Evolutionary conservation across 2,797 vertebrate species (phyloP), one percentile per base, ranked within the genome.

Genomic region (Etheostoma perlongum): DNA sequence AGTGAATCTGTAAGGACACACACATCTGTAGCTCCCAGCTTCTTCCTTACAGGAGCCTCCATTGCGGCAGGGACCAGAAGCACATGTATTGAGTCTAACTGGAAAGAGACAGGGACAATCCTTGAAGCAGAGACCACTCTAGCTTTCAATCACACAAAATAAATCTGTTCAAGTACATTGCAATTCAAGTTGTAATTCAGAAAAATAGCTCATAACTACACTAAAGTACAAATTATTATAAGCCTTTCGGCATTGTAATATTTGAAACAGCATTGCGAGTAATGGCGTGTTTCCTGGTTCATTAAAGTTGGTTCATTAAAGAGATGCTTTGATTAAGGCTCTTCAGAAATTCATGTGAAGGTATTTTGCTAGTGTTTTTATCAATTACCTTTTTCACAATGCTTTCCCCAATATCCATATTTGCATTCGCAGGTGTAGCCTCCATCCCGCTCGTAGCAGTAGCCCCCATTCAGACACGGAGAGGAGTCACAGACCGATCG

Each of bases 391-490:
- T 96, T 98, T 92, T 99, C 98, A 4, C 98, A 99, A 87, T 97
- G 96, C 62, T 92, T 94, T 64, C 98, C 98, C 18, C 94, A 94
- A 95, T 98, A 98, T 80, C 97, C 97, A 6, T 90, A 94, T 27
- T 96, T 95, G 87, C 98, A 99, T 74, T 96, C 95, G 47, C 98
- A 99, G 68, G 92, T 94, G 92, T 98, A 99, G 0, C 95, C 96
- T 75, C 96, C 97, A 0, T 98, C 96, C 0, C 95, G 93, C 85
- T 96, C 96, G 0, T 96, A 96, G 59, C 98, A 99, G 88, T 96
- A 97, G 0, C 97, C 98, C 44, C 97, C 98, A 0, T 98, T 98
- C 90, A 98, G 92, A 94, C 98, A 99, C 82, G 98, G 98, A 75
- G 97, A 96, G 0, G 98, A 99, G 94, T 99, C 97, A 0, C 98